Evolutionary conservation across 2,888 invertebrate species (phyloP), one percentile per base, ranked within the genome.

Genomic region (Lithophane socia): DNA sequence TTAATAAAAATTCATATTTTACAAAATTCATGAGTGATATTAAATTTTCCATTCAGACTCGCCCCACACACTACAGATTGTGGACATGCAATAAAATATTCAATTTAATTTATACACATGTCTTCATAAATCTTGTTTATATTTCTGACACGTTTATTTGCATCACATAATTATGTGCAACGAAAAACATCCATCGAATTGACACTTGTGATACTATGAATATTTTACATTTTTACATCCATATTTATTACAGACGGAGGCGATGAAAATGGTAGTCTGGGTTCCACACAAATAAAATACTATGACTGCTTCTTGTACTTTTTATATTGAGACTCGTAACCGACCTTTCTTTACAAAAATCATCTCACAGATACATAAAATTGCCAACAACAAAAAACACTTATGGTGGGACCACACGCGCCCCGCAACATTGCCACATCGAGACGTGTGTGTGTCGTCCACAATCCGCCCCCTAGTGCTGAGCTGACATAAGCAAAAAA

Each of bases 31-130:
- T 49, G 42, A n/a, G 63, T 58, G n/a, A 44, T 13, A 54, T 74
- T 60, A 68, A 21, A 69, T 71, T 77, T 70, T 70, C 21, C 29
- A 68, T 54, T 37, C 61, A 16, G 16, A n/a, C 3, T 42, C 13
- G 16, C n/a, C 3, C 18, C 16, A 29, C 18, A 3, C 9, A n/a
- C 7, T 56, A 63, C 56, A 58, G n/a, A 64, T 72, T 29, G 49
- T 44, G 80, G 24, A 21, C 42, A 56, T n/a, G 49, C 29, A 58
- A 78, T 80, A 80, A 78, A 80, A 71, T 58, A 80, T 79, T 79
- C n/a, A 61, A 66, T 63, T 63, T 49, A 74, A 63, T 63, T n/a
- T 58, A 67, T 78, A 47, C 29, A 24, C 16, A 29, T 42, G 7
- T 44, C 56, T 77, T 49, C 37, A 52, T 47, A 52, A 52, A 52